Evolutionary conservation across 2,113 vertebrate genomes (phyloP), one percentile per base, ranked within the genome.

Genomic region (Dipodomys spectabilis): DNA sequence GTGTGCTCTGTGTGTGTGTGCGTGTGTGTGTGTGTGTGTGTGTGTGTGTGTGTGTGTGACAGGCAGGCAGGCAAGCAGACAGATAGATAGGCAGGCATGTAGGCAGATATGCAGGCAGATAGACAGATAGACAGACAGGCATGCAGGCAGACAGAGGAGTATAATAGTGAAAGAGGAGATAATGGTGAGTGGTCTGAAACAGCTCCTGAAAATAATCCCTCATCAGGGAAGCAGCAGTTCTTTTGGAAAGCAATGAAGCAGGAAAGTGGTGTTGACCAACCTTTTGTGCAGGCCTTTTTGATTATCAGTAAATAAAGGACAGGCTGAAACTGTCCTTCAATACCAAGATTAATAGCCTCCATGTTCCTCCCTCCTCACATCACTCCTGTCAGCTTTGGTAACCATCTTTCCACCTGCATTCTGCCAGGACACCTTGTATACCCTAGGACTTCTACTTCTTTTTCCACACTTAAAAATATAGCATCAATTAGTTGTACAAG

Each of bases 221-320:
- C 97, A 97, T 96, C 94, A 94, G 96, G 77, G 96, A 82, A 95
- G 73, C 82, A 93, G 84, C 18, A 97, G 96, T 95, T 92, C 96
- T 95, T 98, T 98, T 97, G 89, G 97, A 97, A 98, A 97, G 91
- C 97, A 97, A 64, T 78, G 94, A 96, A 98, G 97, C 98, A 98
- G 93, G 90, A 97, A 98, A 98, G 94, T 77, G 81, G 89, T 97
- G 96, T 96, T 97, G 97, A 95, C 97, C 97, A 95, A 96, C 22
- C 94, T 97, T 95, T 89, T 97, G 95, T 95, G 93, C 71, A 83
- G 96, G 79, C 83, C 86, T 95, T 95, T 95, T 96, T 84, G 57
- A 93, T 90, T 93, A 84, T 39, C 86, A 82, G 45, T 72, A 95
- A 85, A 93, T 93, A 91, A 93, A 57, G 78, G 91, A 94, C 94